Evolutionary conservation across 2,888 invertebrate species (phyloP).

Genomic region (Folsomia manolachei): DNA sequence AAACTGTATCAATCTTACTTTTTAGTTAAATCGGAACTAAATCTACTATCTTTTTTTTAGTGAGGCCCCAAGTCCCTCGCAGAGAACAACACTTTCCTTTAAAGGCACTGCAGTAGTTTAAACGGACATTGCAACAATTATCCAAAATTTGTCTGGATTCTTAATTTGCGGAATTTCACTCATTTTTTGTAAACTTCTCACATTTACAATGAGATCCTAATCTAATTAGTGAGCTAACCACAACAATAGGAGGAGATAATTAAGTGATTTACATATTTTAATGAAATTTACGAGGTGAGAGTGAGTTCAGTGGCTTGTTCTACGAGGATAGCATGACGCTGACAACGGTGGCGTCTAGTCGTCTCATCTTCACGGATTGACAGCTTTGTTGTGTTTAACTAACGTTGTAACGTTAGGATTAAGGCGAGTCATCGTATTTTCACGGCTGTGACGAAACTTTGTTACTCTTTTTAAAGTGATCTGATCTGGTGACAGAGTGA

Average conservation of each 20-base stretch:
- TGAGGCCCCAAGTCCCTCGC: not conserved
- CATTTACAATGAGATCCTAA: too few species aligned
- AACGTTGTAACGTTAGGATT: too few species aligned
- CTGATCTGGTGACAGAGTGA: conserved; percentile 15
- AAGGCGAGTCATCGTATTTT: conserved; percentile 16
- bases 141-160: too few species aligned
- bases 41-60: not conserved
- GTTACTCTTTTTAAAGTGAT: conserved; percentile 7
- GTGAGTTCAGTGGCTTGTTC: not conserved
- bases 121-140: too few species aligned
- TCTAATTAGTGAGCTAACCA: too few species aligned
- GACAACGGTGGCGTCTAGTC: not conserved
- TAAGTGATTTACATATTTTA: not conserved
- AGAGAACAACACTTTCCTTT: too few species aligned
- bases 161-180: too few species aligned
- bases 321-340: not conserved
- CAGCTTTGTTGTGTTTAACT: not conserved
- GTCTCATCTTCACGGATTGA: not conserved
- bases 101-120: too few species aligned
- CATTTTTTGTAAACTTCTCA: too few species aligned
- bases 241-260: not conserved
- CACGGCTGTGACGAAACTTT: conserved; percentile 10
- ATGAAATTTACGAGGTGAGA: not conserved
- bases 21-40: not conserved
- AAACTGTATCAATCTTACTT: not conserved